A percentile compares a stretch with the other conserved stretches of the same genome.
These are phyloP conservation scores for Zaprionus lachaisei DNA, from an alignment of 1,140 invertebrate species.

Conservation along the genomic window DNA sequence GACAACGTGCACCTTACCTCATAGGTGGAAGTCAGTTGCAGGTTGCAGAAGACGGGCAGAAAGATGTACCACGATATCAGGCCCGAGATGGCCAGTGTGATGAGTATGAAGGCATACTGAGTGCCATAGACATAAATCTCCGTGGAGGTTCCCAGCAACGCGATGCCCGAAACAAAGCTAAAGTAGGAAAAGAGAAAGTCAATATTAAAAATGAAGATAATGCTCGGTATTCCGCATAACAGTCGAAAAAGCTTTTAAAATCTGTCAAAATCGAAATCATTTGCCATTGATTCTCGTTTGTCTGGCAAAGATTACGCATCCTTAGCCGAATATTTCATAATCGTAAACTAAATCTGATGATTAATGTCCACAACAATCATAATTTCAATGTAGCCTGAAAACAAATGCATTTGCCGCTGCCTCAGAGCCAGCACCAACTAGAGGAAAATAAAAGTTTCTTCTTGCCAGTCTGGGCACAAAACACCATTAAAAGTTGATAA, in stretches of 20 bases:
- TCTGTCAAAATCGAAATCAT: slow-evolving; percentile 6
- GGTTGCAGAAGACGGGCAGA: slow-evolving; percentile 92
- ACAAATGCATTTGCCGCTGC: slow-evolving; percentile 45
- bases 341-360: slow-evolving; percentile 54
- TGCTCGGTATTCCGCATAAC: not conserved
- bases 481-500: slow-evolving; percentile 78
- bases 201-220: slow-evolving; percentile 18
- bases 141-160: slow-evolving; percentile 91
- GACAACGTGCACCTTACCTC: slow-evolving; percentile 87
- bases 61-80: slow-evolving; percentile 90
- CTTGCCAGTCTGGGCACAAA: slow-evolving; percentile 19
- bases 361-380: slow-evolving; percentile 69
- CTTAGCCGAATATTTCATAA: slow-evolving; percentile 17
- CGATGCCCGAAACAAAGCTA: slow-evolving; percentile 95
- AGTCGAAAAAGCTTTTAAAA: not conserved
- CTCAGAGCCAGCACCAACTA: slow-evolving; percentile 9
- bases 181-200: slow-evolving; percentile 30
- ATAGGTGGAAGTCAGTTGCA: slow-evolving; percentile 93
- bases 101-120: slow-evolving; percentile 89
- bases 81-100: slow-evolving; percentile 88
- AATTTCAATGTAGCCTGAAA: slow-evolving; percentile 53
- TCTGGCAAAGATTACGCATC: not conserved
- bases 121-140: slow-evolving; percentile 94
- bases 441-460: slow-evolving; percentile 42
- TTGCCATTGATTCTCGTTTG: not conserved